Evolutionary conservation across 2,888 invertebrate genomes (phyloP).

Genomic region (Hemicrepidius hirtus): DNA sequence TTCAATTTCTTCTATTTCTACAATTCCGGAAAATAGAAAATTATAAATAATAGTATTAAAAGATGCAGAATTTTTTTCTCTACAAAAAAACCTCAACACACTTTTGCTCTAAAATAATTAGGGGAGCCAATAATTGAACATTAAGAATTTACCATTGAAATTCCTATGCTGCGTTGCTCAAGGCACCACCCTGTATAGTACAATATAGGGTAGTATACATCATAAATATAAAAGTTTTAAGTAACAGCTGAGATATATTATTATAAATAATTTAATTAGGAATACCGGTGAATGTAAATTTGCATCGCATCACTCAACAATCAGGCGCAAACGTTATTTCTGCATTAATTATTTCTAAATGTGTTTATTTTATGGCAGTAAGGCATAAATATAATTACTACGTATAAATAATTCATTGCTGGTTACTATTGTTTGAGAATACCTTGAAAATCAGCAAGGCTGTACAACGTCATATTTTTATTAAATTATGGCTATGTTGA

Average conservation of each 20-base stretch:
- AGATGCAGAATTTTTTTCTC: no score
- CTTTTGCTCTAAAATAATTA: no score
- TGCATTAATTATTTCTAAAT: constrained; percentile 40
- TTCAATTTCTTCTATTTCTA: no score
- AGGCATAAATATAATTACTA: constrained; percentile 45
- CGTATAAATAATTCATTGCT: constrained; percentile 49
- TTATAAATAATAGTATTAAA: no score
- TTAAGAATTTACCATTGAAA: no score
- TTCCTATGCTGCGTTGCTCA: no score
- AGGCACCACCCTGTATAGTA: no score
- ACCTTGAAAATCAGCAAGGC: constrained; percentile 49
- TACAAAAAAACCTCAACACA: no score
- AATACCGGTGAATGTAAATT: constrained; percentile 45
- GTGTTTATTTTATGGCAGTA: constrained; percentile 45
- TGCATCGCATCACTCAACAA: constrained; percentile 33
- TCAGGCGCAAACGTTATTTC: constrained; percentile 39
- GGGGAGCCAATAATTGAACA: no score
- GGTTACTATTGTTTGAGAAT: constrained; percentile 40
- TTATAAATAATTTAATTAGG: constrained; percentile 36
- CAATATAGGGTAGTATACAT: no score
- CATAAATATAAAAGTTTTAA: background rate
- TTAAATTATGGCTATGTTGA: constrained; percentile 3
- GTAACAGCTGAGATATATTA: background rate
- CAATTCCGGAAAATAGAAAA: no score
- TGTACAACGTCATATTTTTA: constrained; percentile 38